Evolutionary conservation across 2,888 invertebrate species (phyloP).

Genomic region (Lordiphosa andalusiaca): DNA sequence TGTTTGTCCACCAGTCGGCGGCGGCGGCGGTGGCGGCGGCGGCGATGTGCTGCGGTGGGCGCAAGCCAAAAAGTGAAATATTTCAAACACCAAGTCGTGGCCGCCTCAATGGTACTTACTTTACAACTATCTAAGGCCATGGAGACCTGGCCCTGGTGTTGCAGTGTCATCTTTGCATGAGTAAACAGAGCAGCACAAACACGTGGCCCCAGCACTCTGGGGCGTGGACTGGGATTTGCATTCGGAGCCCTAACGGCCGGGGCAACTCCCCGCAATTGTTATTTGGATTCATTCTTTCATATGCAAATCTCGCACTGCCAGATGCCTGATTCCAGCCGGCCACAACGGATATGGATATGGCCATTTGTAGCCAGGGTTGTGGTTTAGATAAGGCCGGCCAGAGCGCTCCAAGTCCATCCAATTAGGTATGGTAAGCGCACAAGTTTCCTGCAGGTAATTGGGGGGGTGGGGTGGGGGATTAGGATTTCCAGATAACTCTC

Average conservation of each 20-base stretch:
- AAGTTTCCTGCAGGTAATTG: conserved; percentile 4
- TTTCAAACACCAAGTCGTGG: conserved; percentile 65
- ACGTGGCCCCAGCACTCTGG: conserved; percentile 10
- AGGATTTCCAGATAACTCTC: neutral
- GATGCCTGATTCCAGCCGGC: conserved; percentile 47
- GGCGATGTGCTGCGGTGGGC: conserved; percentile 31
- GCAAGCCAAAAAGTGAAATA: conserved; percentile 73
- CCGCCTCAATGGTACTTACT: conserved; percentile 22
- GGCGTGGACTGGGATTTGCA: conserved; percentile 29
- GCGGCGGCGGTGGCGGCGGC: conserved; percentile 11
- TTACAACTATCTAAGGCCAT: neutral
- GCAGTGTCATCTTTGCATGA: conserved; percentile 66
- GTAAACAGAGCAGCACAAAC: conserved; percentile 57
- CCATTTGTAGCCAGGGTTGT: conserved; percentile 17
- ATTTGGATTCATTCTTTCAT: conserved; percentile 18
- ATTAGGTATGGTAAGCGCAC: conserved; percentile 9
- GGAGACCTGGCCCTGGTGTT: conserved; percentile 14
- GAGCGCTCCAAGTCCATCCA: conserved; percentile 3
- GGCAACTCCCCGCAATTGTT: neutral
- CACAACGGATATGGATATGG: conserved; percentile 49
- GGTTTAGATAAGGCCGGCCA: conserved; percentile 5
- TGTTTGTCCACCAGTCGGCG: conserved; percentile 47
- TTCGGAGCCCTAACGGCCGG: conserved; percentile 19
- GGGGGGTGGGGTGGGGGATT: neutral
- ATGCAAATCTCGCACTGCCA: conserved; percentile 51